Base-by-base conservation (phyloP, 1,140 invertebrate species). In the Mesaphorura yosii region DNA sequence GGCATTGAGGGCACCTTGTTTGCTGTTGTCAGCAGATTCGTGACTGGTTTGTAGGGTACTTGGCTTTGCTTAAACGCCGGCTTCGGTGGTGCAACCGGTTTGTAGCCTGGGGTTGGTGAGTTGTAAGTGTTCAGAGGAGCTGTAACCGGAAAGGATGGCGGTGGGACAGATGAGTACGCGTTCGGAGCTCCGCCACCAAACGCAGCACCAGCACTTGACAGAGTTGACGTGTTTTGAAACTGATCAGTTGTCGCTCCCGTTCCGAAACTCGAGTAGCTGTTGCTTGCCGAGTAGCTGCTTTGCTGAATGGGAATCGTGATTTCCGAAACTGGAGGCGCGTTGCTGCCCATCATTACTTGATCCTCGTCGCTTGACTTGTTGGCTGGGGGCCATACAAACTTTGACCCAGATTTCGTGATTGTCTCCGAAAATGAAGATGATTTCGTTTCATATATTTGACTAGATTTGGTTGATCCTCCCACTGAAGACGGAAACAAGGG, bases 371-470 rank as follows among this genome's bases (percentile, higher is more conserved):
- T 7, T 34, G 31, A n/a, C n/a, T n/a, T n/a, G 57, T 60, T 63
- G 5, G 48, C 49, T 58, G 77, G 77, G 58, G 78, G 78, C 78
- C 78, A 80, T 64, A 76, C 72, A 69, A 80, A 72, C 51, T 65
- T 66, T 10, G 66, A 51, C 20, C 53, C 58, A 20, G 37, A 34
- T 28, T 59, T 51, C 1, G 57, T 58, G 15, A 59, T 48, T 19
- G 49, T 51, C 27, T 59, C 57, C 22, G 56, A 58, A 34, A 28
- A 55, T 20, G 56, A 58, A 17, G 48, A 59, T 12, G 51, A 42
- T 22, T 26, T 23, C 1, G 45, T 41, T 22, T 48, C 46, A 22
- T 7, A 48, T 17, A 48, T 48, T 48, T 48, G 22, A 26, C 46
- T 48, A 6, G 46, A 48, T 10, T 15, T 26, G 31, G 20, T 26